Conservation (phyloP, 2,797 vertebrate species). For the Scolopax bukidnonensis region DNA sequence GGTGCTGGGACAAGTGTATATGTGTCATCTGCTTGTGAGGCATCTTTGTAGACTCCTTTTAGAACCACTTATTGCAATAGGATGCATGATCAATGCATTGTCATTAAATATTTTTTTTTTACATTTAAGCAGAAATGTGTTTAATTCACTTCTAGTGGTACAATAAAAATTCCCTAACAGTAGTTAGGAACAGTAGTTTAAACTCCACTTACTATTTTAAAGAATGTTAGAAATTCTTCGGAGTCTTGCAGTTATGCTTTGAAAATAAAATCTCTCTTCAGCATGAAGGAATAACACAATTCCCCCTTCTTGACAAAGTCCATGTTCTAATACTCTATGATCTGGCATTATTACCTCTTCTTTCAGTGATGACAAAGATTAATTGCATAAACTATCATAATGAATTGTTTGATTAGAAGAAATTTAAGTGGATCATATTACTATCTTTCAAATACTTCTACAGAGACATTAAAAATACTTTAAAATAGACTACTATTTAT, state of each 20-base stretch:
- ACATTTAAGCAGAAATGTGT: too few species aligned
- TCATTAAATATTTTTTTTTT: not conserved
- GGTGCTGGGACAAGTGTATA: not conserved
- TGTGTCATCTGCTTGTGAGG: not conserved
- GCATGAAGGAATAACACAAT: not conserved
- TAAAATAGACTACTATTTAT: not conserved
- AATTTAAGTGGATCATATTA: not conserved
- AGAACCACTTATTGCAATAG: not conserved
- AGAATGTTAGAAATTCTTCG: not conserved
- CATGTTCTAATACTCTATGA: not conserved
- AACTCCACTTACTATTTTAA: not conserved
- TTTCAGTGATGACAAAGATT: not conserved
- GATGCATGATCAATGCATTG: not conserved
- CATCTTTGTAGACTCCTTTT: not conserved
- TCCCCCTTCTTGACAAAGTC: not conserved
- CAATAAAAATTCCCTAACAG: not conserved
- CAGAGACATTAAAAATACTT: not conserved
- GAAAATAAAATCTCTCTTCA: not conserved
- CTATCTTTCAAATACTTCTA: not conserved
- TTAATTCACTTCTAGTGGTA: rapidly evolving
- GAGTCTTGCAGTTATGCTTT: not conserved
- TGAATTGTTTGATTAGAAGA: not conserved
- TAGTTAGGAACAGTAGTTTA: not conserved
- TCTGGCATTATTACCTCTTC: not conserved
- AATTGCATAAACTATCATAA: not conserved